These are phyloP conservation scores for Gymnoscopelus microlampas DNA, from an alignment of 2,797 vertebrate species.

Conservation along the genomic window DNA sequence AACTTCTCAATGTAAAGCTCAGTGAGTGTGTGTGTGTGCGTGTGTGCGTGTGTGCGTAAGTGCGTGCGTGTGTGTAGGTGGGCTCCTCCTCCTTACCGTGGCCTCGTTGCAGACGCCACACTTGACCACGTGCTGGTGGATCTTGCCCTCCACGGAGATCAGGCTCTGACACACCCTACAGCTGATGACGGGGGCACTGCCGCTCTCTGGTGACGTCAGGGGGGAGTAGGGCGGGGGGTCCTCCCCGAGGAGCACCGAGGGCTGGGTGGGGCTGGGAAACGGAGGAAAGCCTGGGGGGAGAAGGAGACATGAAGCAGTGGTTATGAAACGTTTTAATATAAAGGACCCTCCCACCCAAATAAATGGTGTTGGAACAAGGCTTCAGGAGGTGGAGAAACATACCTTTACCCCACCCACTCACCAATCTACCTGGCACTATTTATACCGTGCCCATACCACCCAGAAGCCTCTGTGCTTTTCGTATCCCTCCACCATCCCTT, in stretches of 20 bases:
- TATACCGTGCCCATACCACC: too few species aligned
- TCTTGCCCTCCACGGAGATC: constrained; percentile 91
- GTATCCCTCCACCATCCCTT: too few species aligned
- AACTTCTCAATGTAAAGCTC: too few species aligned
- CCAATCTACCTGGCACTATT: too few species aligned
- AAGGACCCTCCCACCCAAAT: too few species aligned
- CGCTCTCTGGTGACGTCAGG: constrained; percentile 90
- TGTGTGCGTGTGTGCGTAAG: not conserved
- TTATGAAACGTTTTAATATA: too few species aligned
- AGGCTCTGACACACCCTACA: constrained; percentile 93
- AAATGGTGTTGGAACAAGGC: too few species aligned
- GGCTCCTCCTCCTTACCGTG: constrained; percentile 80
- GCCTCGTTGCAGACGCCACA: constrained; percentile 94
- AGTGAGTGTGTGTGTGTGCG: not conserved
- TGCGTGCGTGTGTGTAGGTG: constrained; percentile 5
- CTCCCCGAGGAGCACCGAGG: constrained; percentile 87
- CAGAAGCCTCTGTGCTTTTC: too few species aligned
- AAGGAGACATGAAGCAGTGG: not conserved
- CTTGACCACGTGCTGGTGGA: constrained; percentile 91
- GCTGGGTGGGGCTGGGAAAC: constrained; percentile 84
- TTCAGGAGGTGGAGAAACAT: too few species aligned
- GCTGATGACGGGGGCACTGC: constrained; percentile 90
- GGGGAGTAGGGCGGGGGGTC: constrained; percentile 93
- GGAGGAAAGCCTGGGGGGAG: constrained; percentile 81
- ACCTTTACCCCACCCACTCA: too few species aligned